A percentile compares a stretch with the other conserved stretches of the same genome.
Evolutionary conservation across 2,797 vertebrate species (phyloP).

Genomic region (Brachyrhaphis roseni): DNA sequence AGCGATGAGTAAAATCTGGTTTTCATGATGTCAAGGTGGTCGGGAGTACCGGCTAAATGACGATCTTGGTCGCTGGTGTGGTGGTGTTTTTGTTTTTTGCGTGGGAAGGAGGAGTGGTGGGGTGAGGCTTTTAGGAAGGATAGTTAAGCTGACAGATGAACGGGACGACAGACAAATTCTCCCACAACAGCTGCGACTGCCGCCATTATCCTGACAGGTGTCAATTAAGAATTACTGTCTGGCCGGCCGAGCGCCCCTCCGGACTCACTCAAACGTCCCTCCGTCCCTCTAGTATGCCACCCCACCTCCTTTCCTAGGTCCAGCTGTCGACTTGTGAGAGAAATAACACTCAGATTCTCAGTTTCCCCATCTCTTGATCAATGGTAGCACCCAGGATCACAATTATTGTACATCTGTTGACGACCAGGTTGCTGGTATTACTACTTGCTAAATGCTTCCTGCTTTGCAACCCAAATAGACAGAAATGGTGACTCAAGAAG

Average conservation of each 20-base stretch:
- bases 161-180: constrained; percentile 93
- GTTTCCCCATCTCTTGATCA: neutral
- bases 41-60: neutral
- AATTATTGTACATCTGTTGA: neutral
- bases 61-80: constrained; percentile 13
- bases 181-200: constrained; percentile 95
- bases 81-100: constrained; percentile 1
- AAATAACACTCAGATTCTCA: constrained; percentile 86
- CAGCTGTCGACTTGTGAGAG: constrained; percentile 95
- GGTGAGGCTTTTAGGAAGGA: constrained; percentile 88
- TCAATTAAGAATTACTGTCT: constrained; percentile 99
- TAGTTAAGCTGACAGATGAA: constrained; percentile 99
- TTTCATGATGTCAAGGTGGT: neutral
- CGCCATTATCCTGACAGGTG: constrained; percentile 98
- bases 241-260: constrained; percentile 74
- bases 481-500: neutral
- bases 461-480: neutral
- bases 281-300: constrained; percentile 63
- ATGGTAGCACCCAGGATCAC: neutral
- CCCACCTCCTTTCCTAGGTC: constrained; percentile 84
- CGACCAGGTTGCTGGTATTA: neutral
- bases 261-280: constrained; percentile 33
- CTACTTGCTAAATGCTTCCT: neutral
- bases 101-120: constrained; percentile 6
- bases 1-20: neutral